Base-by-base conservation (phyloP, 2,113 vertebrate genomes). In the Murina feae region DNA sequence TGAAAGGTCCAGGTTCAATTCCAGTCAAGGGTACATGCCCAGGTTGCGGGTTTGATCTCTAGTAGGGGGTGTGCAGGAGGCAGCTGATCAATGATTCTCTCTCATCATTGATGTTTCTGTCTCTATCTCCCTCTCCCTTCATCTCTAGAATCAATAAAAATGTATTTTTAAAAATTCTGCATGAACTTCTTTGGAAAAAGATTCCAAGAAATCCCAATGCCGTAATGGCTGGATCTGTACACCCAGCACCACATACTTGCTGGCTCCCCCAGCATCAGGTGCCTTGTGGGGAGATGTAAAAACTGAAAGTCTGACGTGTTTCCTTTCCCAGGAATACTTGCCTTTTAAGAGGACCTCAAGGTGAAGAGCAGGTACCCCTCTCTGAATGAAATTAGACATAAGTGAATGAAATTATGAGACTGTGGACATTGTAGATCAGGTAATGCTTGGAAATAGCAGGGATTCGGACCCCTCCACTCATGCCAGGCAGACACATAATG, bases 231-330 rank as follows among this genome's bases (percentile, higher is more conserved):
- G 6, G 8, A 2, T 18, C 4, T 23, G 55, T 30, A 39, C 5
- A 20, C 7, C 28, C 8, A 9, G 30, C 18, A 30, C 28, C 8
- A 60, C 11, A 20, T 7, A 39, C 18, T 1, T 0, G 1, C 5
- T 76, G n/a, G 1, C 0, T 20, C 42, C 49, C 4, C 49, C 6
- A 6, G 9, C 39, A 10, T 18, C 28, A 42, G 32, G 18, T 42
- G 49, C 39, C 74, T 63, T 5, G 2, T 30, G 32, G 17, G 13
- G 72, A 88, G 37, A 60, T 7, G 53, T 30, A 68, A 37, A 75
- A n/a, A 35, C 0, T 6, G 47, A 55, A 66, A 42, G n/a, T 74
- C 20, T 94, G 49, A 32, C 37, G 25, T 2, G 49, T 69, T 78
- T 49, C 25, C 30, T 79, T 39, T 51, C 9, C 32, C 68, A 21